These are phyloP conservation scores for Tolypeutes matacus DNA, from an alignment of 2,797 vertebrate genomes.

Conservation along the genomic window DNA sequence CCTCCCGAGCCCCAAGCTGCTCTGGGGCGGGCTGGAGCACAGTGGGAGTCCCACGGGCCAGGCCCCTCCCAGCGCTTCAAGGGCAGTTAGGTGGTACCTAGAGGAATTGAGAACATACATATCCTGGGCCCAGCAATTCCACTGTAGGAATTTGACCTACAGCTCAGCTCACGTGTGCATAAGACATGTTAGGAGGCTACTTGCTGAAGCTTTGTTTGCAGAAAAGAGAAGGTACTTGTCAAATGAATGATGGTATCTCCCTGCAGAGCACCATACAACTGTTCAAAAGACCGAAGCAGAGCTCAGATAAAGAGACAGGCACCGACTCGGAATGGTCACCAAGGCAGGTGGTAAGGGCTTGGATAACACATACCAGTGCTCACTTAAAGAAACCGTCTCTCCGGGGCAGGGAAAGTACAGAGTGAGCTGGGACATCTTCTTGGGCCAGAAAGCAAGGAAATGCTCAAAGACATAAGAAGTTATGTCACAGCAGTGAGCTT, in stretches of 20 bases:
- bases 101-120: not conserved
- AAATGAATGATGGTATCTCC: not conserved
- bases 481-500: not conserved
- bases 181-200: not conserved
- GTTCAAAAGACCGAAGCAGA: not conserved
- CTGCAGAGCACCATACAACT: accelerated
- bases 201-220: not conserved
- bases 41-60: not conserved
- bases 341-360: not conserved
- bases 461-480: not conserved
- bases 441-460: not conserved
- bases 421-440: not conserved
- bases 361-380: not conserved
- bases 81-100: not conserved
- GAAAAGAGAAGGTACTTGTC: not conserved
- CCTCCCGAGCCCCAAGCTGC: not conserved
- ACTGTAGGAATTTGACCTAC: not conserved
- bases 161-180: not conserved
- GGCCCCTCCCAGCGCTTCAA: not conserved
- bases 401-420: not conserved
- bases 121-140: not conserved
- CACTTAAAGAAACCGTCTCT: not conserved
- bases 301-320: not conserved
- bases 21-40: not conserved
- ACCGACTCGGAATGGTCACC: not conserved